Evolutionary conservation across 2,888 invertebrate genomes (phyloP), one percentile per base, ranked within the genome.

Genomic region (Brachyptera risi): DNA sequence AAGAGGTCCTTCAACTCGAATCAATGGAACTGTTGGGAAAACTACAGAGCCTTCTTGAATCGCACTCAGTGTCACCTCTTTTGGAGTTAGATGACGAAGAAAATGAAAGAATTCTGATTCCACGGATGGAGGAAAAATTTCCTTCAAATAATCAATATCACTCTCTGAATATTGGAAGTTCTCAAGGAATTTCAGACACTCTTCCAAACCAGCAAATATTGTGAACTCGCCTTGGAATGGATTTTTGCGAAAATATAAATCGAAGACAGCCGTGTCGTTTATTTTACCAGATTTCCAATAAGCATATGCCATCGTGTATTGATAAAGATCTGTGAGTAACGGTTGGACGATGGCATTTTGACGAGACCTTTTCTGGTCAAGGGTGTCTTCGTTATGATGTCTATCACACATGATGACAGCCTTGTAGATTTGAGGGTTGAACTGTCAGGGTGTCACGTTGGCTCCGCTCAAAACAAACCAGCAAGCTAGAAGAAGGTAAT

Each of bases 291-390:
- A 90, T 76, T 96, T 96, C 98, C 98, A 99, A 75, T 99, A 99
- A 1, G 96, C 96, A 78, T 99, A 99, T 1, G 96, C 96, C 98
- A 98, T 98, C 3, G 96, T 97, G 68, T 98, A 95, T 82, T 97
- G 96, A 78, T 98, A 98, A 62, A 96, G 80, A 83, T 97, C 97
- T 96, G 94, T 94, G 65, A 95, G 82, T 64, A 94, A 80, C 58
- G 94, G 93, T 78, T 93, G 94, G 67, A 94, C 90, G 71, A 94
- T 87, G 68, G 88, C 86, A 79, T 90, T 91, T 74, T 88, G 87
- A n/a, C n/a, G n/a, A n/a, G n/a, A n/a, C n/a, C n/a, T n/a, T n/a
- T n/a, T n/a, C n/a, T n/a, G n/a, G n/a, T n/a, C n/a, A n/a, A n/a
- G n/a, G n/a, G n/a, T n/a, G n/a, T n/a, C n/a, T n/a, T n/a, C n/a